Base-by-base conservation (phyloP, 1,140 invertebrate species). In the Ephestia elutella region DNA sequence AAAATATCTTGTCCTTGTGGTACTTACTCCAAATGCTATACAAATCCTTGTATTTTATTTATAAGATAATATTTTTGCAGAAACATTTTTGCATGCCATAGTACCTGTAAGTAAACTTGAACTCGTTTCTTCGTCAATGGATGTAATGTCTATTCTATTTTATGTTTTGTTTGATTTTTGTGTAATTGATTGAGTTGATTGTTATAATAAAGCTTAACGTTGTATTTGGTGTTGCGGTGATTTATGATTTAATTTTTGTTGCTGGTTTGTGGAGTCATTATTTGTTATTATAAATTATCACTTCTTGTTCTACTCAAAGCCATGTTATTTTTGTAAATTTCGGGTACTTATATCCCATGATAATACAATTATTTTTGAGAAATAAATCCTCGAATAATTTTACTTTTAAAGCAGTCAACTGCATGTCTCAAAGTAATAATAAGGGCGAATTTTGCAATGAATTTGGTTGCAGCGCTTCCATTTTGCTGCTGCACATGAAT, bases 91-190 rank as follows among this genome's bases (percentile, higher is more conserved):
- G 75, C 60, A 54, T 54, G 20, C 62, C 62, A 68, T 60, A 66
- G 69, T 75, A 78, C 71, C 58, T 63, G 71, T 70, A 77, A 70
- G 74, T 84, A 76, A 81, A 82, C 82, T 85, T 82, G 82, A 78
- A 85, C 80, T 81, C 67, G 56, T 73, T 83, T 74, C 56, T 53
- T 57, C 60, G 58, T 68, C 65, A 73, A 68, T 76, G 65, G 56
- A 25, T 25, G n/a, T n/a, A n/a, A 64, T 57, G 54, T 30, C 28
- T 10, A 35, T 9, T 35, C 32, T 35, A 35, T 2, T 5, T 35
- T 5, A 11, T 35, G 49, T 70, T 68, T 69, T 66, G 58, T 62
- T 60, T 21, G 50, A 57, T 18, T 21, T 54, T 59, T 54, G n/a
- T 61, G n/a, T 50, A 15, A 19, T 18, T 35, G 32, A 35, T 35